Percentiles rank a stretch among this genome's conserved stretches.
Conservation (phyloP, 2,113 vertebrate genomes). For the Puma concolor region DNA sequence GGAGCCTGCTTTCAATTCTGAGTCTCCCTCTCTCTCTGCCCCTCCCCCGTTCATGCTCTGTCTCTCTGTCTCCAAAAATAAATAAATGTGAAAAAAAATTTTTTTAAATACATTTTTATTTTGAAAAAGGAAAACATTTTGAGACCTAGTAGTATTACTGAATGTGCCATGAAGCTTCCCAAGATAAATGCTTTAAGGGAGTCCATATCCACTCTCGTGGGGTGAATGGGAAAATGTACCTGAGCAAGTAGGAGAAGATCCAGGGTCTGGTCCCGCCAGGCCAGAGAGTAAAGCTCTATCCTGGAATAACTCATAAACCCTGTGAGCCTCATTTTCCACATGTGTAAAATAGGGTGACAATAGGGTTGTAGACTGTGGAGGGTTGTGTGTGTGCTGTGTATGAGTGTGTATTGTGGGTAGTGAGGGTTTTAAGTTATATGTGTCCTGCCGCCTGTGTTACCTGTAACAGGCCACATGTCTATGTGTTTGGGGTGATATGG, state of each 20-base stretch:
- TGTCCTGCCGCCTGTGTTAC: not conserved
- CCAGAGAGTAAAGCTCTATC: not conserved
- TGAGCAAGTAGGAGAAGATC: not conserved
- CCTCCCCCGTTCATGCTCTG: no score
- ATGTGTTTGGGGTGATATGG: not conserved
- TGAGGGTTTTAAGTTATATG: not conserved
- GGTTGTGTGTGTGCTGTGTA: not conserved
- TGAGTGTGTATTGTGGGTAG: not conserved
- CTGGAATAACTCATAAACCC: not conserved
- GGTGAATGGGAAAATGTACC: not conserved
- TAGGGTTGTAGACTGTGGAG: no score
- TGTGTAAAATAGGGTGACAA: not conserved
- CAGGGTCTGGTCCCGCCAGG: not conserved
- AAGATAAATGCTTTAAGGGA: not conserved
- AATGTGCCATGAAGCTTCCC: not conserved
- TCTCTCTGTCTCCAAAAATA: no score
- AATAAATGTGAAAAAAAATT: no score
- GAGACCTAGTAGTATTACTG: not conserved
- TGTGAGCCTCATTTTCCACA: not conserved
- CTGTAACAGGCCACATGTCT: not conserved
- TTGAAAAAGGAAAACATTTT: not conserved
- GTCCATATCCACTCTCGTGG: accelerated
- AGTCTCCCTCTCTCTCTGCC: no score
- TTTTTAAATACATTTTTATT: not conserved
- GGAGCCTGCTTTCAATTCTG: no score